Percentiles rank a stretch among this genome's conserved stretches.
phyloP scores from a whole-genome alignment of 2,888 invertebrate genomes.

The Dyspetes luteomarginatus region DNA sequence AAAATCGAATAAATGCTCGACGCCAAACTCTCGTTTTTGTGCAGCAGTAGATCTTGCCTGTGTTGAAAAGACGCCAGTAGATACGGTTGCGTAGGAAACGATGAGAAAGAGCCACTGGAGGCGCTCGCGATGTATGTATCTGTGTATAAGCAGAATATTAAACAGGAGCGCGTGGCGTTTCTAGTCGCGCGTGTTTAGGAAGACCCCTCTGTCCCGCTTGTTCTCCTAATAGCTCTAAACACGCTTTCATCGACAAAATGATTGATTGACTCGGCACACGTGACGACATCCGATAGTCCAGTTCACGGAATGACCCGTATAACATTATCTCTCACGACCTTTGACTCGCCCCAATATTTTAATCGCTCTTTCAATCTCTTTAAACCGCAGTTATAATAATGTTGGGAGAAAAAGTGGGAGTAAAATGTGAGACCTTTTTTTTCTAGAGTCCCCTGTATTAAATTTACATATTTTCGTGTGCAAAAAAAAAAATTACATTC shows the following conservation, averaged over 20 bases:
- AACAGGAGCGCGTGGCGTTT: conserved; percentile 26
- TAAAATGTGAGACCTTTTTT: too few relatives aligned
- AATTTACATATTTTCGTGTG: too few relatives aligned
- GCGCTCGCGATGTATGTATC: neutral
- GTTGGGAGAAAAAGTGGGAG: too few relatives aligned
- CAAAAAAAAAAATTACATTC: neutral
- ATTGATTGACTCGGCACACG: conserved; percentile 68
- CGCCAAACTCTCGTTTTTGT: too few relatives aligned
- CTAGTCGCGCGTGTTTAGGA: conserved; percentile 66
- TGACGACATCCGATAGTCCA: conserved; percentile 45
- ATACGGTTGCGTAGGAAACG: conserved; percentile 34
- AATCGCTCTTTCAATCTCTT: neutral
- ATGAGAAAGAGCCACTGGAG: conserved; percentile 13
- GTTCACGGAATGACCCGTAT: conserved; percentile 20
- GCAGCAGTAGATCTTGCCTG: neutral
- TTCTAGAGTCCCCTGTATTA: too few relatives aligned
- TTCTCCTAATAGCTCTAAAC: conserved; percentile 70
- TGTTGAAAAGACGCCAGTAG: neutral
- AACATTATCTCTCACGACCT: neutral
- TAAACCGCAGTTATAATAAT: neutral
- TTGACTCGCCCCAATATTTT: neutral
- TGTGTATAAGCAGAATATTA: neutral
- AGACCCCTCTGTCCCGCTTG: conserved; percentile 63
- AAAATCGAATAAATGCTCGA: too few relatives aligned
- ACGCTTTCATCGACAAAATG: conserved; percentile 72